Evolutionary conservation across 2,797 vertebrate genomes (phyloP).

Genomic region (Lateolabrax maculatus): DNA sequence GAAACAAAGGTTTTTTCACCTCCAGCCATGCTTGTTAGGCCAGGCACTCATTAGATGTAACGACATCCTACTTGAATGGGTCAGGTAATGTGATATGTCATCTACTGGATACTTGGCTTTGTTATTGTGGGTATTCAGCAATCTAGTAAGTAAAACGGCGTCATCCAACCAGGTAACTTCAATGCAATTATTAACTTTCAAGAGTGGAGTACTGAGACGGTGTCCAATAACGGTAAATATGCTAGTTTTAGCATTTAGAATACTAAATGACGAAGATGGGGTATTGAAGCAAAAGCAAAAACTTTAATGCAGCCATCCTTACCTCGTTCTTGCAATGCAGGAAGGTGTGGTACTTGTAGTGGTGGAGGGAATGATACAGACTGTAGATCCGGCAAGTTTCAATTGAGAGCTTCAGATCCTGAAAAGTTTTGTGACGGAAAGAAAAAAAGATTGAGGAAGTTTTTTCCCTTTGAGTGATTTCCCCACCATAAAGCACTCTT

Average conservation of each 20-base stretch:
- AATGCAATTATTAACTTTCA: neutral
- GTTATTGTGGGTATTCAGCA: neutral
- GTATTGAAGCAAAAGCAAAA: neutral
- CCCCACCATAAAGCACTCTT: neutral
- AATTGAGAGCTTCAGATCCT: conserved; percentile 92
- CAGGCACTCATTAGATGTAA: neutral
- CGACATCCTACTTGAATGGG: neutral
- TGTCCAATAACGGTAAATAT: neutral
- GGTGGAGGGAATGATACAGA: conserved; percentile 93
- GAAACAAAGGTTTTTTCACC: neutral
- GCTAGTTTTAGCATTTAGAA: neutral
- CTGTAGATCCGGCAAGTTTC: conserved; percentile 91
- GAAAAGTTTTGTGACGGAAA: conserved; percentile 5
- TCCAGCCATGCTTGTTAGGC: neutral
- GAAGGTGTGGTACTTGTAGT: conserved; percentile 96
- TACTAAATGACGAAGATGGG: neutral
- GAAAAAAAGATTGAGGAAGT: neutral
- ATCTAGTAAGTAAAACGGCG: too few relatives aligned
- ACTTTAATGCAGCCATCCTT: conserved; percentile 21
- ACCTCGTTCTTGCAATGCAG: conserved; percentile 95
- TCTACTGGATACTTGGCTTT: neutral
- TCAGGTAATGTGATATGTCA: neutral
- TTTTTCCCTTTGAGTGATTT: too few relatives aligned
- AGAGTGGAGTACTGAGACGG: neutral
- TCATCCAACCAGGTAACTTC: too few relatives aligned